Base-by-base conservation (phyloP, 2,113 vertebrate genomes). In the Mirza zaza region DNA sequence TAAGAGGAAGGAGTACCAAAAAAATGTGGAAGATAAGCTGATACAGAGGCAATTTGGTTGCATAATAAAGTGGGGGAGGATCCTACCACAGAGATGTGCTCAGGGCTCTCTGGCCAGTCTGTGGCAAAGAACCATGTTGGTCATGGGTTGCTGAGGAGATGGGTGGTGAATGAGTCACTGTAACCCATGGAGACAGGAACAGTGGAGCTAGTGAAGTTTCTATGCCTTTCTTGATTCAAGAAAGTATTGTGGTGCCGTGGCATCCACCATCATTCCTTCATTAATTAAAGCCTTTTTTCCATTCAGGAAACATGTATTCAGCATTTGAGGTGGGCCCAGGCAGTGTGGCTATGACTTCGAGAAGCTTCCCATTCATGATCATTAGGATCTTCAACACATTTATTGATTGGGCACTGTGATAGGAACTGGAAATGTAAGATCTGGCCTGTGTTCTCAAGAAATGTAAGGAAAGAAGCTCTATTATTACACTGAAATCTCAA, bases 401-500 rank as follows among this genome's bases (percentile, higher is more conserved):
- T 82, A 68, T 39, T 39, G n/a, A 57, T 50, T 73, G 11, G 13
- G 27, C 27, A 48, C 12, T 27, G 4, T 75, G 29, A 76, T 4
- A 71, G 13, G 17, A 81, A 42, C 70, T 94, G 4, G 32, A 89
- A 76, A 75, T 68, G 67, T 8, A 87, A 87, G 20, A 57, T 34
- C 15, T 94, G 52, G 50, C 17, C 75, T 32, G 11, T 87, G 57
- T 87, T 89, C n/a, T 85, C n/a, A 76, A 79, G 27, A 94, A 90
- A 63, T 29, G 45, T 23, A 48, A 73, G 77, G 57, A 79, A 93
- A 93, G 71, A 67, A 57, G 15, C 63, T 96, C 42, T 73, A 57
- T 65, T 52, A n/a, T 80, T 63, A 86, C 34, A 90, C 39, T 45
- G 34, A 91, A 23, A 63, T 86, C 59, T 95, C 87, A 90, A 79